A percentile compares a stretch with the other conserved stretches of the same genome.
These are phyloP conservation scores for Ctenosaura bakeri DNA, from an alignment of 2,797 vertebrate genomes.

Conservation along the genomic window DNA sequence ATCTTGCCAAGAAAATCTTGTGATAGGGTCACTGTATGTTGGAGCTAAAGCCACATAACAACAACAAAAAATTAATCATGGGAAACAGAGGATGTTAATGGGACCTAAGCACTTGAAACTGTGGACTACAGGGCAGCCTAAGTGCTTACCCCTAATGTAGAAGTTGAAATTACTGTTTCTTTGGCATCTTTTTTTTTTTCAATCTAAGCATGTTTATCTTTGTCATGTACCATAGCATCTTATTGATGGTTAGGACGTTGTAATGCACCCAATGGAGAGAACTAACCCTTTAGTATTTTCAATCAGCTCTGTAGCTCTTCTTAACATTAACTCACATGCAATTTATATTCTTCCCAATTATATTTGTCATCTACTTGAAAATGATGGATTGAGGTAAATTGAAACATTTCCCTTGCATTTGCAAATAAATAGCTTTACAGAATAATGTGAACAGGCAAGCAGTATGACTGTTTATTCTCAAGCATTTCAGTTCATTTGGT, in stretches of 20 bases:
- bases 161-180: constrained; percentile 1
- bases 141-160: not conserved
- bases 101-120: not conserved
- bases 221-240: not conserved
- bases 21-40: no score
- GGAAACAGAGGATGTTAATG: not conserved
- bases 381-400: constrained; percentile 1
- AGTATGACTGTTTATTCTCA: constrained; percentile 10
- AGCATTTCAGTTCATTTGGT: constrained; percentile 37
- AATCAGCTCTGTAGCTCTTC: not conserved
- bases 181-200: not conserved
- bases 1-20: no score
- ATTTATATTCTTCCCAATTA: constrained; percentile 23
- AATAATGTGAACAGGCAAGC: constrained; percentile 17
- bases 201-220: constrained; percentile 16
- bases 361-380: constrained; percentile 20
- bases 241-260: constrained; percentile 17
- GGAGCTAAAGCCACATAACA: no score
- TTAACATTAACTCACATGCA: constrained; percentile 1
- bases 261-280: not conserved
- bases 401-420: constrained; percentile 27
- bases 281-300: constrained; percentile 4
- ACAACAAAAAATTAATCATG: not conserved
- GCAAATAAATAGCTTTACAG: constrained; percentile 28
- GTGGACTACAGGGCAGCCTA: not conserved